These are phyloP conservation scores for Phocoena phocoena DNA, from an alignment of 2,113 vertebrate species.

Conservation along the genomic window DNA sequence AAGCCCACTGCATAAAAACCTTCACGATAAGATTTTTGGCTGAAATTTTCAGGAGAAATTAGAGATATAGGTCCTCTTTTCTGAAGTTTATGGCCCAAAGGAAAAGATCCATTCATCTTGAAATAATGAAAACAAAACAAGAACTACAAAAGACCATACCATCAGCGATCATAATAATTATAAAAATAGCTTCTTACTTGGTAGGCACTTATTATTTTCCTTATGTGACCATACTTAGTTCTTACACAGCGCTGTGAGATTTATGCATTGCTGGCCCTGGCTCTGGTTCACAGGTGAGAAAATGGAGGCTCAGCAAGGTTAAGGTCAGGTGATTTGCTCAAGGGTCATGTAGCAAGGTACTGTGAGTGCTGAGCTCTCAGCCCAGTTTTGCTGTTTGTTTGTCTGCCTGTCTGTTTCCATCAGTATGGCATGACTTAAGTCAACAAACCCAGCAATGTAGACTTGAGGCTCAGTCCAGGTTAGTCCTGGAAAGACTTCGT, in stretches of 20 bases:
- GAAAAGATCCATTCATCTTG: background rate
- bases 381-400: background rate
- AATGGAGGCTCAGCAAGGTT: background rate
- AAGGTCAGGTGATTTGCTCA: background rate
- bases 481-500: background rate
- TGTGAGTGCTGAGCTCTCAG: background rate
- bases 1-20: background rate
- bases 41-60: background rate
- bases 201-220: background rate
- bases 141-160: background rate
- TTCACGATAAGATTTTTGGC: background rate
- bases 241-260: background rate
- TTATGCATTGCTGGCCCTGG: fast-evolving
- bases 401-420: background rate
- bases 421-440: background rate
- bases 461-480: background rate
- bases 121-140: background rate
- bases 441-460: background rate
- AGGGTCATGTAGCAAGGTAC: background rate
- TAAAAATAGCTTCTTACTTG: background rate
- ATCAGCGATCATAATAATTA: background rate
- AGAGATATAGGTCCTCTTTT: background rate
- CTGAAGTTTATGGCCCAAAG: background rate
- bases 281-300: background rate
- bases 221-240: fast-evolving